Evolutionary conservation across 1,140 invertebrate genomes (phyloP).

Genomic region (Nymphalis io): DNA sequence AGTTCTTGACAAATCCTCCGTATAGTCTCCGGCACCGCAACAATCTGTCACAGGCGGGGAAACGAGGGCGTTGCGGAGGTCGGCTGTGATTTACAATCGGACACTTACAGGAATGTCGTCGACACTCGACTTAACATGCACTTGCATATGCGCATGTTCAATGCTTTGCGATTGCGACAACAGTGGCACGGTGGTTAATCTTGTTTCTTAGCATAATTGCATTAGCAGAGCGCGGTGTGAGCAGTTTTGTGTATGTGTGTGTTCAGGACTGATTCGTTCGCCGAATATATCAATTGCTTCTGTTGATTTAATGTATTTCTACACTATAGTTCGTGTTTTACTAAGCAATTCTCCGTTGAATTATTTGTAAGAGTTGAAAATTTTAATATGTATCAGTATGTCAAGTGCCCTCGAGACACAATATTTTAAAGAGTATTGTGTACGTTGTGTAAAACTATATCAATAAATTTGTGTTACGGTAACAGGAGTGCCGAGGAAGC

Average conservation of each 20-base stretch:
- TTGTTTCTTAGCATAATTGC: constrained; percentile 28
- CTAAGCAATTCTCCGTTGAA: no score
- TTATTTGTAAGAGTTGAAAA: no score
- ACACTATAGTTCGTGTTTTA: no score
- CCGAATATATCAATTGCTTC: background rate
- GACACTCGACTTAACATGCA: constrained; percentile 15
- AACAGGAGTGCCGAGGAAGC: no score
- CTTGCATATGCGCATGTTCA: constrained; percentile 17
- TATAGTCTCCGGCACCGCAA: constrained; percentile 10
- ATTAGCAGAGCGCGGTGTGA: constrained; percentile 5
- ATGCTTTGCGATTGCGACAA: constrained; percentile 10
- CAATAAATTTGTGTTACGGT: no score
- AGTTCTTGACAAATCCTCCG: constrained; percentile 11
- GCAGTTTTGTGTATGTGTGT: background rate
- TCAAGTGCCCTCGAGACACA: no score
- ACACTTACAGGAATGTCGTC: constrained; percentile 4
- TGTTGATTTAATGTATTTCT: background rate
- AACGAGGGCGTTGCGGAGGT: constrained; percentile 10
- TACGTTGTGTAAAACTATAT: no score
- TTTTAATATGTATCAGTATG: no score
- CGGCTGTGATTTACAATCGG: constrained; percentile 18
- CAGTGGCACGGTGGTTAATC: constrained; percentile 20
- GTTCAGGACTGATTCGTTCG: background rate
- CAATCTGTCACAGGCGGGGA: constrained; percentile 21
- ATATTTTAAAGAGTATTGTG: no score